phyloP scores from a whole-genome alignment of 2,797 vertebrate genomes.

The Lepidocolaptes lacrymiger region DNA sequence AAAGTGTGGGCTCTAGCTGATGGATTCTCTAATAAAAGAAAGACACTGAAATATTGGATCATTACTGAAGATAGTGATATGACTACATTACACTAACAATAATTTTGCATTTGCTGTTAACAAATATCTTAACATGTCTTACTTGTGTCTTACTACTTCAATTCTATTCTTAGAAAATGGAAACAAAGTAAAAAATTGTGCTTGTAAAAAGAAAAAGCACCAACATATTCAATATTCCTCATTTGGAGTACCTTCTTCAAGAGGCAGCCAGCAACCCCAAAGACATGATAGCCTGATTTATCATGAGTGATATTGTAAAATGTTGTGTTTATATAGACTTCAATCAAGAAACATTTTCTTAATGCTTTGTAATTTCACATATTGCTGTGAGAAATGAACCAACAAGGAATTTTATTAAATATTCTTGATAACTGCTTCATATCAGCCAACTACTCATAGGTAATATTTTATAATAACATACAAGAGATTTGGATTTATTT shows the following conservation, averaged over 20 bases:
- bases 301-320: neutral
- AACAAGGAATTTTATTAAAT: neutral
- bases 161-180: neutral
- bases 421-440: neutral
- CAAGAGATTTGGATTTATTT: neutral
- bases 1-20: neutral
- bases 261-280: neutral
- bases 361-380: neutral
- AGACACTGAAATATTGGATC: neutral
- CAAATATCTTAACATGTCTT: neutral
- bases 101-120: neutral
- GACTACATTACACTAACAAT: neutral
- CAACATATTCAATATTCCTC: neutral
- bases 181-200: neutral
- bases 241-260: neutral
- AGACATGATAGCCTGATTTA: neutral
- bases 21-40: neutral
- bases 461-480: neutral
- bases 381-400: neutral
- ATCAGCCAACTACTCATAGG: neutral
- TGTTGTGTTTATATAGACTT: neutral
- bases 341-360: neutral
- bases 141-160: neutral
- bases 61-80: neutral
- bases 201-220: neutral